Conservation (phyloP, 2,113 vertebrate species). For the Sus scrofa region DNA sequence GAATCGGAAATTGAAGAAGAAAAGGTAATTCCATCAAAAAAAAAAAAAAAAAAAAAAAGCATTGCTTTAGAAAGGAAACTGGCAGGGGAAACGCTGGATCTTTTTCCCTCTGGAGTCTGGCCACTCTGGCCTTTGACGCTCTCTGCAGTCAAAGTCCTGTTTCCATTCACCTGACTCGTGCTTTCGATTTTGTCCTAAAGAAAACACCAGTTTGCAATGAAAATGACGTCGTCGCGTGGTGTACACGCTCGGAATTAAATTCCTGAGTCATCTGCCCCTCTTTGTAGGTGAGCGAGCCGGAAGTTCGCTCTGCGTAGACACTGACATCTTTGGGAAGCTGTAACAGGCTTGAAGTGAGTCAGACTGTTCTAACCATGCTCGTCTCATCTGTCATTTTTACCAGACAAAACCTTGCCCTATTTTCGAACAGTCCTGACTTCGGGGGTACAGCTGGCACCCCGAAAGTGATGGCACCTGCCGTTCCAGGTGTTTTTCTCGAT, state of each 20-base stretch:
- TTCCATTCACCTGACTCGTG: neutral
- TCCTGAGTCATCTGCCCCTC: constrained; percentile 1
- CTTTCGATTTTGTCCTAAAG: neutral
- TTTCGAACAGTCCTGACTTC: neutral
- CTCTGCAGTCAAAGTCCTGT: accelerated
- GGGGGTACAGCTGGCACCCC: accelerated
- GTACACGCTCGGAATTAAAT: neutral
- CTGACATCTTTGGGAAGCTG: constrained; percentile 55
- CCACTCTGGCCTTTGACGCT: accelerated
- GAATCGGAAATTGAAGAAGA: neutral
- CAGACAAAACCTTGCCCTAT: neutral
- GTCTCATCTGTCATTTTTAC: constrained; percentile 51
- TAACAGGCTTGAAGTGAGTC: constrained; percentile 71
- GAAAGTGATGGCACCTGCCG: accelerated
- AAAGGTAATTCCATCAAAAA: neutral
- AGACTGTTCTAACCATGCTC: neutral
- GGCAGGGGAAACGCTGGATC: accelerated
- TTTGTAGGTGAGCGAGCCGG: constrained; percentile 8
- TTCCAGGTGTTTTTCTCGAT: accelerated
- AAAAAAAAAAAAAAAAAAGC: neutral
- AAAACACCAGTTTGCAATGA: neutral
- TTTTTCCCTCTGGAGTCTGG: accelerated
- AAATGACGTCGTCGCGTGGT: neutral
- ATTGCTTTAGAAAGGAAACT: neutral
- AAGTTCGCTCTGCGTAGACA: constrained; percentile 63